Conservation (phyloP, 2,888 invertebrate genomes). For the Netelia virgata region DNA sequence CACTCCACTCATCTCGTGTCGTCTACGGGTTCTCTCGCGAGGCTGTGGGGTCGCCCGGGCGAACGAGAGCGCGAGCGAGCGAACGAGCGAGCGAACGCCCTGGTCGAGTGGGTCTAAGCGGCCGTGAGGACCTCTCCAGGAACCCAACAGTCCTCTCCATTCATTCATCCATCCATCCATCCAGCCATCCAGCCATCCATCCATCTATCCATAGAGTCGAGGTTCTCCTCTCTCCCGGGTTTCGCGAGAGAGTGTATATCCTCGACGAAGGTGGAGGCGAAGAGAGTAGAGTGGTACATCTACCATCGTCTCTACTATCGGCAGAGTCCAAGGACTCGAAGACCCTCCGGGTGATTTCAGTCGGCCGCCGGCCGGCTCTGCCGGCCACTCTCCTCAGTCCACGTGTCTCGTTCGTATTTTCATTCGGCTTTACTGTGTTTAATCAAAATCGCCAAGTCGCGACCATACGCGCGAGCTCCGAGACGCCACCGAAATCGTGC, state of each 20-base stretch:
- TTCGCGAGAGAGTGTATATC: slow-evolving; percentile 75
- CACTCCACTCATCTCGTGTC: slow-evolving; percentile 83
- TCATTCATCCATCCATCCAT: slow-evolving; percentile 80
- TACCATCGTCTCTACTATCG: slow-evolving; percentile 81
- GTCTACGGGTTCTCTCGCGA: slow-evolving; percentile 81
- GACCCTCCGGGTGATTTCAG: slow-evolving; percentile 83
- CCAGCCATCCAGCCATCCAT: slow-evolving; percentile 73
- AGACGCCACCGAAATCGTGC: not conserved
- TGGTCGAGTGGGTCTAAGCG: slow-evolving; percentile 85
- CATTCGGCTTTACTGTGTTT: slow-evolving; percentile 2
- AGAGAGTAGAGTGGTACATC: slow-evolving; percentile 82
- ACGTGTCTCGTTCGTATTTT: slow-evolving; percentile 64
- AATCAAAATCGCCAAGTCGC: not conserved
- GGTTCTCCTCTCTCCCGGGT: slow-evolving; percentile 71
- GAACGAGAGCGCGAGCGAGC: slow-evolving; percentile 78
- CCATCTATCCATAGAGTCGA: slow-evolving; percentile 78
- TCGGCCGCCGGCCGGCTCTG: slow-evolving; percentile 84
- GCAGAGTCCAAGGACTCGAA: slow-evolving; percentile 83
- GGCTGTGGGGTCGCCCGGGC: slow-evolving; percentile 74
- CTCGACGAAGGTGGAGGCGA: slow-evolving; percentile 82
- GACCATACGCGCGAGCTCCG: slow-evolving; percentile 3
- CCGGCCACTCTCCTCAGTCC: slow-evolving; percentile 80
- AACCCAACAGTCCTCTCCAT: slow-evolving; percentile 84
- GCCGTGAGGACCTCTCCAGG: slow-evolving; percentile 85
- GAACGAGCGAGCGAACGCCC: slow-evolving; percentile 73